Base-by-base conservation (phyloP, 2,113 vertebrate genomes). In the Festucalex cinctus region DNA sequence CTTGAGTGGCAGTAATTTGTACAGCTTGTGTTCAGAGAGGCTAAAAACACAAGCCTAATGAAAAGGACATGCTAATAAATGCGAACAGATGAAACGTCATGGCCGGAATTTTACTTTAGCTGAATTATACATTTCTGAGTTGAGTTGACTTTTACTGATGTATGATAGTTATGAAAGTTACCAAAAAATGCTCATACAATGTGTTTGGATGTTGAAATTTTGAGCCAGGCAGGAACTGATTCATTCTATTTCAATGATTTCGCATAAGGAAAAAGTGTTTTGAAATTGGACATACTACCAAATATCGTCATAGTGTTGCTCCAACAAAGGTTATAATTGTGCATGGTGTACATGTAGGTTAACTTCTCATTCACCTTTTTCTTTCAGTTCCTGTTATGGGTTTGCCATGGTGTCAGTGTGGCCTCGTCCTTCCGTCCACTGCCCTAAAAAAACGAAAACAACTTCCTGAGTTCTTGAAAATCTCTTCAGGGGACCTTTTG, bases 371-470 rank as follows among this genome's bases (percentile, higher is more conserved):
- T 3, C 5, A 59, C 65, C 41, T 6, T 56, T 7, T 37, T 2
- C 6, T 0, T 53, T 28, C 41, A 26, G 64, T 75, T 77, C 74
- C 70, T 61, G 73, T 46, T 58, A 62, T 56, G 10, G 62, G 60
- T 49, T 16, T 10, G 17, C 19, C 44, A 56, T 63, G 59, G 26
- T 36, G 64, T 28, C 58, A 59, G 43, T 78, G 80, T 76, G 51
- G 39, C 79, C 84, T 82, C 70, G 69, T 68, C 63, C 80, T 79
- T 79, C 76, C 58, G 64, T 83, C 87, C 6, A 74, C 19, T 20
- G 72, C 83, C 76, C 90, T 88, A 46, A 46, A 46, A 93, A 93
- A 19, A 68, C 71, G 48, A 78, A 67, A 65, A 63, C 68, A 80
- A 83, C 78, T 61, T 80, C 81, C 76, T 80, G 68, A 44, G 79